Percentiles rank a stretch among this genome's conserved stretches.
These are phyloP conservation scores for Diplolepis rosae DNA, from an alignment of 2,888 invertebrate genomes.

Conservation along the genomic window DNA sequence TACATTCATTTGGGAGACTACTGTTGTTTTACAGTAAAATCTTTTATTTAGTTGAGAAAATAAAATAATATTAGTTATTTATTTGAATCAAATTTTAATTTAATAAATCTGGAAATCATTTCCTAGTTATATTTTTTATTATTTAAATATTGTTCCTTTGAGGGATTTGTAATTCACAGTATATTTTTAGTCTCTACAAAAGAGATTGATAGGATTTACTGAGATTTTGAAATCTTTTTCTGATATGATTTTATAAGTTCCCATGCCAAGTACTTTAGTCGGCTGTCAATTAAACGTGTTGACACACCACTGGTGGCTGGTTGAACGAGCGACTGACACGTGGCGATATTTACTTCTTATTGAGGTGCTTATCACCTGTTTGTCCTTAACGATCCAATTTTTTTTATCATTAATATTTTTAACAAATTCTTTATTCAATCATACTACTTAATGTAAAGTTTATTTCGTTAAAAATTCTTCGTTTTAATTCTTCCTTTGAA, in stretches of 20 bases:
- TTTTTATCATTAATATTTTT: not conserved
- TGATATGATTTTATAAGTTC: slow-evolving; percentile 2
- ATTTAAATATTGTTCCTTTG: not conserved
- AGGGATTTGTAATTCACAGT: not conserved
- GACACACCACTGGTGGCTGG: slow-evolving; percentile 48
- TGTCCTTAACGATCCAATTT: not conserved
- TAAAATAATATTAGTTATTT: too few relatives aligned
- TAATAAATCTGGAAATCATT: too few relatives aligned
- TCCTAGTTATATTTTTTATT: not conserved
- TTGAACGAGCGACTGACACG: slow-evolving; percentile 55
- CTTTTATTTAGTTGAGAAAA: too few relatives aligned
- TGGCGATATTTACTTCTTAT: slow-evolving; percentile 61
- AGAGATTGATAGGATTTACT: not conserved
- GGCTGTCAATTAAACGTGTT: slow-evolving; percentile 62
- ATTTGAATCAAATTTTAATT: too few relatives aligned
- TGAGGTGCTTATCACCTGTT: slow-evolving; percentile 40
- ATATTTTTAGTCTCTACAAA: not conserved
- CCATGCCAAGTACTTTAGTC: slow-evolving; percentile 12
- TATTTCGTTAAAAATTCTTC: not conserved
- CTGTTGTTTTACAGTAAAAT: too few relatives aligned
- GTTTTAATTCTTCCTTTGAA: too few relatives aligned
- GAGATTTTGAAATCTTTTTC: not conserved
- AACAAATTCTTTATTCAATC: not conserved
- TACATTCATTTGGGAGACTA: too few relatives aligned
- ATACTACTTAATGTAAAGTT: not conserved